A percentile compares a stretch with the other conserved stretches of the same genome.
These are phyloP conservation scores for Caenorhabditis sp. DNA, from an alignment of 2,888 invertebrate genomes.

Conservation along the genomic window DNA sequence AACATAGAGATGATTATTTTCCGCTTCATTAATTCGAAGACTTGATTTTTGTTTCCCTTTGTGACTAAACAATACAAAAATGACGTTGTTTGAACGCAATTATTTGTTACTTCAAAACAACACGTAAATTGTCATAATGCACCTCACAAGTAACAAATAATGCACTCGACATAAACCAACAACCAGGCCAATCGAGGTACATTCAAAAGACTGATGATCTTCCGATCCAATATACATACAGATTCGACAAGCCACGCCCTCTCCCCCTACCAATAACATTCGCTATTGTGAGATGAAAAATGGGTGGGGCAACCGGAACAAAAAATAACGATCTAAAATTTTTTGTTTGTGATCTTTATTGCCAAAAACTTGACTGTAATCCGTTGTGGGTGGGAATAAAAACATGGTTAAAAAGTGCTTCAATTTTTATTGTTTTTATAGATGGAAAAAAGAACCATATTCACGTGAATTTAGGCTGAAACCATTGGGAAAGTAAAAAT, in stretches of 20 bases:
- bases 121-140: background rate
- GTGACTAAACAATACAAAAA: background rate
- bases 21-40: background rate
- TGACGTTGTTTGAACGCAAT: background rate
- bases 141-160: background rate
- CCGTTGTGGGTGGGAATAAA: background rate
- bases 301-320: background rate
- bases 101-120: background rate
- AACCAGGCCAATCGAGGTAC: background rate
- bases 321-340: background rate
- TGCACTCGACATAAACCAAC: background rate
- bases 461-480: background rate
- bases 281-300: background rate
- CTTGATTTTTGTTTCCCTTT: background rate
- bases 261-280: background rate
- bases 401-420: background rate
- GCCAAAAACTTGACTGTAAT: background rate
- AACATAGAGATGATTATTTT: background rate
- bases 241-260: background rate
- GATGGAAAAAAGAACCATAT: background rate
- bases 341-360: background rate
- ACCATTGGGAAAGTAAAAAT: background rate
- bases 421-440: background rate
- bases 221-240: background rate
- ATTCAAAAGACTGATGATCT: background rate